Evolutionary conservation across 1,140 invertebrate genomes (phyloP).

Genomic region (Drosophila neocordata): DNA sequence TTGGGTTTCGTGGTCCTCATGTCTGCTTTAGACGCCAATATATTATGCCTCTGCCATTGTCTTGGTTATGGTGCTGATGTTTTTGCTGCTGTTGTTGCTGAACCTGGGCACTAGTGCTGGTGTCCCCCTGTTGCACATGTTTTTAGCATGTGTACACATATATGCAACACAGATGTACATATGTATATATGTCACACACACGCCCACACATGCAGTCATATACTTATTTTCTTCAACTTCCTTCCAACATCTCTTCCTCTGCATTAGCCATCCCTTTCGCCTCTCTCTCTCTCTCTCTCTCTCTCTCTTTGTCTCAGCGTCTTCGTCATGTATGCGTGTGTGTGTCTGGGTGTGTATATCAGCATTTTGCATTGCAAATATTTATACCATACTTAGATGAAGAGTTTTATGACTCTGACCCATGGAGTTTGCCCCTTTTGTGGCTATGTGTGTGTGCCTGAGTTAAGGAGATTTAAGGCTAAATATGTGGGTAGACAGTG

Average conservation of each 20-base stretch:
- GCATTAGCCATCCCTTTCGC: slow-evolving; percentile 21
- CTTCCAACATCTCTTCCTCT: slow-evolving; percentile 18
- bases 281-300: no score
- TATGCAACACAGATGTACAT: background rate
- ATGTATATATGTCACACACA: background rate
- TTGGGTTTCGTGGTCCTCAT: slow-evolving; percentile 25
- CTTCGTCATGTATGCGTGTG: background rate
- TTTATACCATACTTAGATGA: slow-evolving; percentile 54
- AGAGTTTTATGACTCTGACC: slow-evolving; percentile 48
- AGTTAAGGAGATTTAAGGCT: slow-evolving; percentile 17
- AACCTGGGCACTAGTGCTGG: slow-evolving; percentile 3
- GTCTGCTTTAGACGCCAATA: slow-evolving; percentile 67
- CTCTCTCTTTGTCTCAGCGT: no score
- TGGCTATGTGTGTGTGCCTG: slow-evolving; percentile 13
- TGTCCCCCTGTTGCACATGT: slow-evolving; percentile 57
- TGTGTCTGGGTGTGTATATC: slow-evolving; percentile 23
- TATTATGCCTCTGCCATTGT: slow-evolving; percentile 61
- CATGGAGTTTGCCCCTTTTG: slow-evolving; percentile 29
- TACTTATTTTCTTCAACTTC: slow-evolving; percentile 39
- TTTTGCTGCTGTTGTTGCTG: slow-evolving; percentile 12
- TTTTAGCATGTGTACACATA: slow-evolving; percentile 23
- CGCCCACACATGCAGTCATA: slow-evolving; percentile 19
- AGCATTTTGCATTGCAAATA: slow-evolving; percentile 60
- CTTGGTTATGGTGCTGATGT: slow-evolving; percentile 24
- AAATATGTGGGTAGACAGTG: slow-evolving; percentile 21